Evolutionary conservation across 2,888 invertebrate genomes (phyloP).

Genomic region (Halictus quadricinctus): DNA sequence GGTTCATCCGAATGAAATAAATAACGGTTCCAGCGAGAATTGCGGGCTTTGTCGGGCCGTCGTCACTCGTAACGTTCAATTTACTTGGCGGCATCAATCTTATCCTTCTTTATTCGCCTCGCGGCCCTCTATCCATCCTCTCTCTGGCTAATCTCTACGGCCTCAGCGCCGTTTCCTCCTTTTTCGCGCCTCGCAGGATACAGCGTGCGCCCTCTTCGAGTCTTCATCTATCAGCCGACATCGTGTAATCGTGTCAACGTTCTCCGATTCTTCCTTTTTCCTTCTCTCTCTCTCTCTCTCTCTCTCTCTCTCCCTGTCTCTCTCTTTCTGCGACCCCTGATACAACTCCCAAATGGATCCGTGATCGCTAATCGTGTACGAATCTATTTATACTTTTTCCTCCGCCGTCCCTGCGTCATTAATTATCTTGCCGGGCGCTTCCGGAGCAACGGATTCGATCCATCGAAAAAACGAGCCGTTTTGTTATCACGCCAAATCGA

Average conservation of each 20-base stretch:
- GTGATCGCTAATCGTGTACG: constrained; percentile 30
- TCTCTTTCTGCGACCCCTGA: neutral
- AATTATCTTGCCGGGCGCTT: constrained; percentile 9
- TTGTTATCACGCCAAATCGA: constrained; percentile 1
- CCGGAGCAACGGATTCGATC: neutral
- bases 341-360: constrained; percentile 11
- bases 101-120: constrained; percentile 73
- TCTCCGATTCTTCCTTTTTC: constrained; percentile 35
- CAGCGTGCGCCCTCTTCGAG: constrained; percentile 14
- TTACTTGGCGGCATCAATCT: constrained; percentile 76
- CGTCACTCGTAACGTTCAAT: constrained; percentile 74
- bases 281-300: constrained; percentile 28
- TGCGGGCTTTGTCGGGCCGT: constrained; percentile 69
- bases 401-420: neutral
- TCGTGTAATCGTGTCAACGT: constrained; percentile 62
- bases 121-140: constrained; percentile 41
- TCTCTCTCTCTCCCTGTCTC: constrained; percentile 12
- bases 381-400: constrained; percentile 23
- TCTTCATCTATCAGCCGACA: constrained; percentile 58
- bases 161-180: constrained; percentile 58
- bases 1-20: constrained; percentile 57
- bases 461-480: neutral
- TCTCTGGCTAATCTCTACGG: constrained; percentile 60
- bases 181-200: constrained; percentile 26
- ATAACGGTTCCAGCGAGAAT: constrained; percentile 59